These are phyloP conservation scores for Mystacornis crossleyi DNA, from an alignment of 2,113 vertebrate genomes.

Conservation along the genomic window DNA sequence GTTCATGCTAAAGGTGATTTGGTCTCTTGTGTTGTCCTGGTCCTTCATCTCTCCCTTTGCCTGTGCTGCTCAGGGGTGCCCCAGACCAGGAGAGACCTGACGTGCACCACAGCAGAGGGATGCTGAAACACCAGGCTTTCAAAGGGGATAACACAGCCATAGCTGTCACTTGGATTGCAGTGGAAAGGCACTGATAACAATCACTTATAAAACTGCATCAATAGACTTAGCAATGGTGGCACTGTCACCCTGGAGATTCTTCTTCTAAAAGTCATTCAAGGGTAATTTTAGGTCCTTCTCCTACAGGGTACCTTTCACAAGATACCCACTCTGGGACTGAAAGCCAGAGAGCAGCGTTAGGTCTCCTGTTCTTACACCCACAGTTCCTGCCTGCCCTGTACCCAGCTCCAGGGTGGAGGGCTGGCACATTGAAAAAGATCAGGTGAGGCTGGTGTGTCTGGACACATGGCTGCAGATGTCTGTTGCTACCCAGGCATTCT, in stretches of 20 bases:
- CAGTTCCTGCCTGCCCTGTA: not conserved
- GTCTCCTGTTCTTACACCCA: not conserved
- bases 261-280: not conserved
- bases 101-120: not conserved
- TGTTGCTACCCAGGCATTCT: not conserved
- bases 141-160: not conserved
- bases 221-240: not conserved
- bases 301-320: not conserved
- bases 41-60: not conserved
- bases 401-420: too few relatives aligned
- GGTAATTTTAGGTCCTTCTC: not conserved
- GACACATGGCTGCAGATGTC: not conserved
- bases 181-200: not conserved
- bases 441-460: not conserved
- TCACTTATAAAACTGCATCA: not conserved
- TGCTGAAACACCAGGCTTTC: not conserved
- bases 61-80: not conserved
- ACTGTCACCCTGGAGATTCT: not conserved
- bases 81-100: not conserved
- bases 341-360: accelerated
- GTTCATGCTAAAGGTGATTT: not conserved
- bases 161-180: not conserved
- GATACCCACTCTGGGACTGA: not conserved
- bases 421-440: not conserved
- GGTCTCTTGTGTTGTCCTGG: not conserved